phyloP scores from a whole-genome alignment of 2,797 vertebrate species.

The Aplochiton taeniatus region DNA sequence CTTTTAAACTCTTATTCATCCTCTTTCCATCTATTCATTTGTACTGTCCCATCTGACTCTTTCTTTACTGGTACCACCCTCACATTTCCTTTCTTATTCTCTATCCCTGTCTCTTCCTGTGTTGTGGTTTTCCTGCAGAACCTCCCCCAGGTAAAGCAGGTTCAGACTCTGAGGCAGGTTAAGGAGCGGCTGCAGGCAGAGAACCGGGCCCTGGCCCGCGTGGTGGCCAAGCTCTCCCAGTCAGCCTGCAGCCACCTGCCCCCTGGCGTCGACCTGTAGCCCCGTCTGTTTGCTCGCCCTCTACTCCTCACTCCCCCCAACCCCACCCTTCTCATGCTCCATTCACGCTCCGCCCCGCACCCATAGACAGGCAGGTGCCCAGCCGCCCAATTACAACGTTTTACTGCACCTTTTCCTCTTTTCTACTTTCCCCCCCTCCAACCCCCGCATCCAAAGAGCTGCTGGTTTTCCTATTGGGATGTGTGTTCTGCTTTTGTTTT shows the following conservation, averaged over 20 bases:
- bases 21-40: slow-evolving; percentile 41
- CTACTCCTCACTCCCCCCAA: slow-evolving; percentile 52
- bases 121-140: slow-evolving; percentile 86
- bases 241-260: slow-evolving; percentile 86
- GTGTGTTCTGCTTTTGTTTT: slow-evolving; percentile 35
- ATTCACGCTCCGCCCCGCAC: slow-evolving; percentile 78
- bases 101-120: slow-evolving; percentile 53
- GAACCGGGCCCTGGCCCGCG: slow-evolving; percentile 96
- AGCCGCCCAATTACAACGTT: slow-evolving; percentile 67
- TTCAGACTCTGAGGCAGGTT: slow-evolving; percentile 91
- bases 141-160: slow-evolving; percentile 96
- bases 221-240: slow-evolving; percentile 92
- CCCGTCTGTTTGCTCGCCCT: slow-evolving; percentile 44
- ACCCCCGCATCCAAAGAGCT: slow-evolving; percentile 59
- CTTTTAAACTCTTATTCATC: slow-evolving; percentile 13
- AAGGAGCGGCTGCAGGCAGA: slow-evolving; percentile 96
- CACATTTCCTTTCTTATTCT: slow-evolving; percentile 7
- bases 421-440: slow-evolving; percentile 29
- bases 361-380: slow-evolving; percentile 92
- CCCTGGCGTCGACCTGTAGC: slow-evolving; percentile 84
- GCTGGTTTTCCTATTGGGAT: slow-evolving; percentile 70
- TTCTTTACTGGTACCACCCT: not conserved
- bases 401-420: slow-evolving; percentile 40
- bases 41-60: slow-evolving; percentile 35
- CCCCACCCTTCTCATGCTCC: slow-evolving; percentile 74